Percentiles rank a stretch among this genome's conserved stretches.
These are phyloP conservation scores for Athene noctua DNA, from an alignment of 2,113 vertebrate species.

Conservation along the genomic window DNA sequence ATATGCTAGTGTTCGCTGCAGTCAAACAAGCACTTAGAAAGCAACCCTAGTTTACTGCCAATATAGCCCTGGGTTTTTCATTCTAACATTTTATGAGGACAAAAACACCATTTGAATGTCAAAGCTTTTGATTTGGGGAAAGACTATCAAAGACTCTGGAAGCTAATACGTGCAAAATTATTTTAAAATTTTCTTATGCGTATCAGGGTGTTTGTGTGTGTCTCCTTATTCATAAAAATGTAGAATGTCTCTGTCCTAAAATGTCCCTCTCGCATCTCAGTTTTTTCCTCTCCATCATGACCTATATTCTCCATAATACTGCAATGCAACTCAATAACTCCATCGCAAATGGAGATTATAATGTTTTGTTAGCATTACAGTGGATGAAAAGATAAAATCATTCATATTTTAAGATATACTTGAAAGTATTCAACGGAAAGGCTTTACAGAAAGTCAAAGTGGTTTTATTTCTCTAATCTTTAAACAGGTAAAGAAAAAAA, in stretches of 20 bases:
- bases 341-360: not conserved
- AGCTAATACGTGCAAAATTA: not conserved
- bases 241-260: not conserved
- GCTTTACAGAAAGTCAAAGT: not conserved
- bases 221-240: not conserved
- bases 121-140: not conserved
- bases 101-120: not conserved
- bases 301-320: not conserved
- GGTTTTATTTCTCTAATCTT: not conserved
- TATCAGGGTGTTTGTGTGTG: not conserved
- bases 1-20: not conserved
- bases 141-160: not conserved
- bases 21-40: not conserved
- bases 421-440: not conserved
- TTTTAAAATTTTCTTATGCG: not conserved
- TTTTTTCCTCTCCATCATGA: not conserved
- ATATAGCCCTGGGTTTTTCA: not conserved
- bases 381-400: not conserved
- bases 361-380: not conserved
- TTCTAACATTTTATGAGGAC: not conserved
- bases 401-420: not conserved
- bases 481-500: not conserved
- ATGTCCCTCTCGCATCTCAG: accelerated
- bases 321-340: not conserved
- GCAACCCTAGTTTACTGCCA: not conserved